phyloP scores from a whole-genome alignment of 2,113 vertebrate genomes.

The Recurvirostra avosetta region DNA sequence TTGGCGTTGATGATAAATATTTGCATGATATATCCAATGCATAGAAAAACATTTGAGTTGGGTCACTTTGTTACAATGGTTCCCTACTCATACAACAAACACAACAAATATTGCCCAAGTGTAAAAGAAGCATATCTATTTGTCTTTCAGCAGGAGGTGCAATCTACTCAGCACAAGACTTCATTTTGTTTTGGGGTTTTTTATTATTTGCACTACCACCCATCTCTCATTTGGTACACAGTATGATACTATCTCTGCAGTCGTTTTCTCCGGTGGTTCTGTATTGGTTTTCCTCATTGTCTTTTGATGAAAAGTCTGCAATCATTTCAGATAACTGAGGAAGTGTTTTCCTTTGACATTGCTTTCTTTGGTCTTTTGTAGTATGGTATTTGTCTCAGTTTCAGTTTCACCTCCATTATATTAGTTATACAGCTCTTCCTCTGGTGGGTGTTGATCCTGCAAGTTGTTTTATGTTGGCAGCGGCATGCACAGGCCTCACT shows the following conservation, averaged over 20 bases:
- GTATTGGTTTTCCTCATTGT: neutral
- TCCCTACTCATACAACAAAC: neutral
- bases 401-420: neutral
- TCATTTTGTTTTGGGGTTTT: neutral
- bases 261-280: neutral
- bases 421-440: neutral
- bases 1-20: neutral
- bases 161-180: neutral
- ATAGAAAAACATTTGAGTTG: neutral
- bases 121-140: neutral
- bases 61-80: neutral
- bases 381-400: neutral
- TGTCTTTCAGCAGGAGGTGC: neutral
- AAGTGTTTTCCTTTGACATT: neutral
- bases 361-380: neutral
- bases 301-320: neutral
- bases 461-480: neutral
- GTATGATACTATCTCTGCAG: neutral
- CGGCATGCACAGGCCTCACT: neutral
- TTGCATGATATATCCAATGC: neutral
- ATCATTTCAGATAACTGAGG: neutral
- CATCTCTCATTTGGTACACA: neutral
- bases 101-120: neutral
- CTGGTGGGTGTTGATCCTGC: neutral
- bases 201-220: neutral